Evolutionary conservation across 2,888 invertebrate genomes (phyloP).

Genomic region (Coleophora deauratella): DNA sequence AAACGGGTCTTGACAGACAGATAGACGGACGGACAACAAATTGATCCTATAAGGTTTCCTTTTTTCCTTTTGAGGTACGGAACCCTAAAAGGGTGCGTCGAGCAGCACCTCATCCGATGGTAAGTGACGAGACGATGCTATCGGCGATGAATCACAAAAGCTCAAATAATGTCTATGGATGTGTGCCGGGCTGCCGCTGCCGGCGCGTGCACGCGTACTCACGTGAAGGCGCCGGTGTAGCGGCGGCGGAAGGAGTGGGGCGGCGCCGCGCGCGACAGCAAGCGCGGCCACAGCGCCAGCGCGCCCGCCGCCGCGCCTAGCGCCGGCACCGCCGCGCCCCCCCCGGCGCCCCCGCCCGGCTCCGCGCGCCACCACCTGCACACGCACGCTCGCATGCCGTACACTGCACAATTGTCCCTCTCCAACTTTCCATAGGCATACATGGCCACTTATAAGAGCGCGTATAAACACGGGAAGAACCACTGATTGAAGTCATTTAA

Average conservation of each 20-base stretch:
- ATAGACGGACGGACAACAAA: too few relatives aligned
- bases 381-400: neutral
- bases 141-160: conserved; percentile 4
- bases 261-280: conserved; percentile 79
- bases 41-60: too few relatives aligned
- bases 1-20: too few relatives aligned
- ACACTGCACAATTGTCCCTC: too few relatives aligned
- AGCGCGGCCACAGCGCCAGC: conserved; percentile 63
- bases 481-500: neutral
- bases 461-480: neutral
- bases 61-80: too few relatives aligned
- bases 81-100: too few relatives aligned
- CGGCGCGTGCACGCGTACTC: conserved; percentile 14
- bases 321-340: conserved; percentile 2
- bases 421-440: too few relatives aligned
- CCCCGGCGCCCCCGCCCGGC: conserved; percentile 17
- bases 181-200: conserved; percentile 1
- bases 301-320: conserved; percentile 77
- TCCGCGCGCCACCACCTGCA: conserved; percentile 20
- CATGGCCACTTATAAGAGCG: neutral
- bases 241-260: conserved; percentile 76
- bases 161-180: conserved; percentile 7
- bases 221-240: conserved; percentile 81
- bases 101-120: neutral
- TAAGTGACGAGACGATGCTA: neutral